Conservation (phyloP, 2,888 invertebrate genomes). For the Dorcus hopei region DNA sequence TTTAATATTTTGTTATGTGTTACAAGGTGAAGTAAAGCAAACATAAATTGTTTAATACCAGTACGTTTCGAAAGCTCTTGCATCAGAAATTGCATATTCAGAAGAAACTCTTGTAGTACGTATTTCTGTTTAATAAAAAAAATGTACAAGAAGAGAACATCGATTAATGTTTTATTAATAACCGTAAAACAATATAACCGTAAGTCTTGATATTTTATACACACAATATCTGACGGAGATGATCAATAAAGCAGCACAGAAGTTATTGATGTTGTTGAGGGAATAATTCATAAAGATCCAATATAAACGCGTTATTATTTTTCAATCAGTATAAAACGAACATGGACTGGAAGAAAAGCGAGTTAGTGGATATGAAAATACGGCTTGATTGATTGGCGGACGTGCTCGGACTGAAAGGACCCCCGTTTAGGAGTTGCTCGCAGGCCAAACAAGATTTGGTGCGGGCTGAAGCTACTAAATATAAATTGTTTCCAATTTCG, state of each 20-base stretch:
- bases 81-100: no score
- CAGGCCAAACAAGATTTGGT: constrained; percentile 19
- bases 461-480: constrained; percentile 18
- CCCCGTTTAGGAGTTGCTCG: constrained; percentile 11
- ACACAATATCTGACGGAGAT: constrained; percentile 3
- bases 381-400: constrained; percentile 47
- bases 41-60: no score
- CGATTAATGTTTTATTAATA: no score
- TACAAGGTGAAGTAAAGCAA: no score
- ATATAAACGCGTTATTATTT: constrained; percentile 47
- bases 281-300: constrained; percentile 46
- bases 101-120: no score
- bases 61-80: no score
- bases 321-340: constrained; percentile 45
- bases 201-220: background rate
- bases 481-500: constrained; percentile 21
- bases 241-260: constrained; percentile 35
- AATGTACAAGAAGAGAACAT: no score
- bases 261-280: constrained; percentile 41
- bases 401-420: constrained; percentile 43
- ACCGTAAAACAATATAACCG: no score
- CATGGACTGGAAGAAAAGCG: constrained; percentile 41
- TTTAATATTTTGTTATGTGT: no score
- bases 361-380: constrained; percentile 47
- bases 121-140: no score